Evolutionary conservation across 2,797 vertebrate species (phyloP).

Genomic region (Phoeniculus purpureus): DNA sequence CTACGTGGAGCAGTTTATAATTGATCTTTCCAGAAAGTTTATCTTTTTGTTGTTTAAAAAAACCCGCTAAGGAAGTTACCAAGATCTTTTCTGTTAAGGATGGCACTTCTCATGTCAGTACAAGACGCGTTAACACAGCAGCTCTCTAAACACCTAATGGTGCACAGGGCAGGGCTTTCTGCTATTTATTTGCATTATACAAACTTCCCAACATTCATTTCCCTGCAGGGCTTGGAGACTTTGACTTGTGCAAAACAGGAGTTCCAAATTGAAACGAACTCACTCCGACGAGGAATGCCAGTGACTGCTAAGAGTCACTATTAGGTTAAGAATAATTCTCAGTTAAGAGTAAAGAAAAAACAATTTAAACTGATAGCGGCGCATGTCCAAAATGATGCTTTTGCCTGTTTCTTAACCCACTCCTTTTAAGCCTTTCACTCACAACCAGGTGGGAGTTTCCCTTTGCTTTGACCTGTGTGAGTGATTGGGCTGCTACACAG

Average conservation of each 20-base stretch:
- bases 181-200: neutral
- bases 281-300: neutral
- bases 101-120: neutral
- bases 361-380: neutral
- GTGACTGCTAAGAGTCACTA: neutral
- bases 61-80: neutral
- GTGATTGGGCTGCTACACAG: slow-evolving; percentile 27
- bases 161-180: neutral
- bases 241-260: neutral
- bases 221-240: neutral
- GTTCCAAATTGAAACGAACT: neutral
- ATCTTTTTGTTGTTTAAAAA: neutral
- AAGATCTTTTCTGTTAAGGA: neutral
- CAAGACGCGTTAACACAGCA: neutral
- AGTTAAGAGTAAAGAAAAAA: neutral
- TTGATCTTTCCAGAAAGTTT: neutral
- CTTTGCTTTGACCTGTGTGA: neutral
- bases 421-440: slow-evolving; percentile 4
- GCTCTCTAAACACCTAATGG: neutral
- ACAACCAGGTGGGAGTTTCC: neutral
- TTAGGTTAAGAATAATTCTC: neutral
- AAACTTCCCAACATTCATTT: neutral
- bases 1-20: neutral
- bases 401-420: neutral
- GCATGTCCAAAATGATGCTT: neutral